These are phyloP conservation scores for Gallinago stenura DNA, from an alignment of 2,797 vertebrate species.

Conservation along the genomic window DNA sequence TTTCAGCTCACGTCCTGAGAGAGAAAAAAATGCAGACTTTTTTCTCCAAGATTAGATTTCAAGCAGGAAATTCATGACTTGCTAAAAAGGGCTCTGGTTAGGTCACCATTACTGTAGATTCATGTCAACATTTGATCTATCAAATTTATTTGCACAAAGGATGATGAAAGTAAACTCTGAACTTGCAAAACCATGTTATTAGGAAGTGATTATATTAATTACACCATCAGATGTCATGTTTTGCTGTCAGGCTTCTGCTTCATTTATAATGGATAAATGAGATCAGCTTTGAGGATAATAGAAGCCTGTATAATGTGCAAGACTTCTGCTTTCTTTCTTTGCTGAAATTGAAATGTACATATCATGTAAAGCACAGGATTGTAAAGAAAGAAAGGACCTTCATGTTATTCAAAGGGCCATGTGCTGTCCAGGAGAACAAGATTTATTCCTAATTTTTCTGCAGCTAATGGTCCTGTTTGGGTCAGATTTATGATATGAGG, in stretches of 20 bases:
- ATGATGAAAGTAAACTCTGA: slow-evolving; percentile 33
- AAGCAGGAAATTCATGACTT: slow-evolving; percentile 17
- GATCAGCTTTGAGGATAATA: not conserved
- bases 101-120: not conserved
- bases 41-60: slow-evolving; percentile 4
- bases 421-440: not conserved
- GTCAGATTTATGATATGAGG: not conserved
- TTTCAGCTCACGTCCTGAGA: not conserved
- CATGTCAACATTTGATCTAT: slow-evolving; percentile 22
- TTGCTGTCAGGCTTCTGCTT: slow-evolving; percentile 1
- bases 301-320: not conserved
- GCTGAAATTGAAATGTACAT: not conserved
- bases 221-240: not conserved
- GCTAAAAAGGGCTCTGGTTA: not conserved
- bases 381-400: not conserved
- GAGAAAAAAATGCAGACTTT: not conserved
- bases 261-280: slow-evolving; percentile 21
- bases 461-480: not conserved
- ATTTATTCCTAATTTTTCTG: not conserved
- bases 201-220: slow-evolving; percentile 39
- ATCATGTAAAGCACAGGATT: not conserved
- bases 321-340: not conserved
- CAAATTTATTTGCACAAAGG: slow-evolving; percentile 20
- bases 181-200: slow-evolving; percentile 15
- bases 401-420: not conserved